Conservation (phyloP, 2,888 invertebrate genomes). For the Epinotia demarniana region DNA sequence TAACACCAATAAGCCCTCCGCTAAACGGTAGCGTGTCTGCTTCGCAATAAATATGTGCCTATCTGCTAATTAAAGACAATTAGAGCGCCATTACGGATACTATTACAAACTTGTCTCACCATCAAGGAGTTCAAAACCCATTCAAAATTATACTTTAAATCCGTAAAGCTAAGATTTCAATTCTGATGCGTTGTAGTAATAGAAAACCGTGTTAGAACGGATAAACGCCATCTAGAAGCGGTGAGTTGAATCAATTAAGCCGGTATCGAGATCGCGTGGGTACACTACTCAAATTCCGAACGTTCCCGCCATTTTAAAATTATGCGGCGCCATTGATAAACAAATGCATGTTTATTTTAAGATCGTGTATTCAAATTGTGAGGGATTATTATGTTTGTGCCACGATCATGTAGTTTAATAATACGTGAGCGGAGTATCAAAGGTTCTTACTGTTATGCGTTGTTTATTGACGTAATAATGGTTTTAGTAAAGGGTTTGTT, state of each 20-base stretch:
- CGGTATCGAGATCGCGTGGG: conserved; percentile 52
- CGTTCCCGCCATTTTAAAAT: conserved; percentile 62
- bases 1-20: conserved; percentile 47
- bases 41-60: conserved; percentile 56
- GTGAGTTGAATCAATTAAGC: conserved; percentile 60
- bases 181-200: conserved; percentile 16
- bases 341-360: conserved; percentile 57
- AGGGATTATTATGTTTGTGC: conserved; percentile 43
- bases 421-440: conserved; percentile 41
- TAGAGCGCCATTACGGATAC: conserved; percentile 55
- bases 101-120: conserved; percentile 50
- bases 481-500: conserved; percentile 44
- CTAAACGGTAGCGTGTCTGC: conserved; percentile 55
- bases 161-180: neutral
- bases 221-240: conserved; percentile 57
- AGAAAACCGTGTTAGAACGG: conserved; percentile 43
- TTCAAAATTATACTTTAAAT: conserved; percentile 17
- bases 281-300: conserved; percentile 62
- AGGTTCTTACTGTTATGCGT: conserved; percentile 44
- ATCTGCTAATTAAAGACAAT: conserved; percentile 60
- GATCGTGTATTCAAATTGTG: conserved; percentile 46
- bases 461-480: conserved; percentile 46
- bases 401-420: conserved; percentile 42
- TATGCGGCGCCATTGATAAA: conserved; percentile 66
- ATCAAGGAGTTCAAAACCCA: conserved; percentile 32